A percentile compares a stretch with the other conserved stretches of the same genome.
Conservation (phyloP, 2,113 vertebrate species). For the Uria lomvia region DNA sequence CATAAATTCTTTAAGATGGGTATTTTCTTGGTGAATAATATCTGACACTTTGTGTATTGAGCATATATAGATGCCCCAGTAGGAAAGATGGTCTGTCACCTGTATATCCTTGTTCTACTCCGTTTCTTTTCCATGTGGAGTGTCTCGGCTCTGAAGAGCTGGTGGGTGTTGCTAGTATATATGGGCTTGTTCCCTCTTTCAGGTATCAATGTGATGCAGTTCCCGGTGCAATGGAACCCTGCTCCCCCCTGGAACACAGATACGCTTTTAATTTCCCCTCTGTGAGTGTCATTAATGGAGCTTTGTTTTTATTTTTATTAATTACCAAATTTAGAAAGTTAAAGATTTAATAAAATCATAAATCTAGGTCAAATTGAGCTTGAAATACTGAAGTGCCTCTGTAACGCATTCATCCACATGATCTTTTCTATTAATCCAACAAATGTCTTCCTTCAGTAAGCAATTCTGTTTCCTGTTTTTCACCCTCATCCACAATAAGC, state of each 20-base stretch:
- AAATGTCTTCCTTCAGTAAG: slow-evolving; percentile 44
- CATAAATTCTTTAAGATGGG: neutral
- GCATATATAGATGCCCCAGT: neutral
- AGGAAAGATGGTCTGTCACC: neutral
- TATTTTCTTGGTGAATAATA: neutral
- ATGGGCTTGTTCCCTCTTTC: fast-evolving
- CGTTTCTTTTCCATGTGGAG: neutral
- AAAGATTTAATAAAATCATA: slow-evolving; percentile 34
- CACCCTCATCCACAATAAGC: slow-evolving; percentile 39
- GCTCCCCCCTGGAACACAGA: neutral
- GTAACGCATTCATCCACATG: neutral
- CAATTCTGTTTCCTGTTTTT: slow-evolving; percentile 30
- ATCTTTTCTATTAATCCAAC: slow-evolving; percentile 25
- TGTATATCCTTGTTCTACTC: neutral
- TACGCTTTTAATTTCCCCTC: neutral
- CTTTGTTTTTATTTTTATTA: neutral
- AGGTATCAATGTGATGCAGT: neutral
- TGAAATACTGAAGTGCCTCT: neutral
- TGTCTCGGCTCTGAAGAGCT: neutral
- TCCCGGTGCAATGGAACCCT: neutral
- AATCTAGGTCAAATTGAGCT: slow-evolving; percentile 13
- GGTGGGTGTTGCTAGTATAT: neutral
- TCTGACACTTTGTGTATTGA: neutral
- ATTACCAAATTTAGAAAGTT: neutral
- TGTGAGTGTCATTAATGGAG: neutral